Evolutionary conservation across 2,797 vertebrate genomes (phyloP), one percentile per base, ranked within the genome.

Genomic region (Trematomus bernacchii): DNA sequence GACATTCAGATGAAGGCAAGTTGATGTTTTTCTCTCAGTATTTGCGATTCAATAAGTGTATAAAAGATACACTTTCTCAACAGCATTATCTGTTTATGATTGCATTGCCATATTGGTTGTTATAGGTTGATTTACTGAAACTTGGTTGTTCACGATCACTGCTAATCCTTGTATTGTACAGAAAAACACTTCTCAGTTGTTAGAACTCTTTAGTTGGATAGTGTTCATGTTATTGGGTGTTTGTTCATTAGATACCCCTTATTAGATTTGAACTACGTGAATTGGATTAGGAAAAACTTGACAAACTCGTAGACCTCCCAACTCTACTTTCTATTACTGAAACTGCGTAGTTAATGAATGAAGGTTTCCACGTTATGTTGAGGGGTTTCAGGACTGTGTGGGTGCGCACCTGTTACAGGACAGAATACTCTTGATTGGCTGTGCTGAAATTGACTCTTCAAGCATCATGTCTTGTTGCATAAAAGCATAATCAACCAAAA

Each of bases 1-100:
- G 91, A 95, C 51, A 82, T 96, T 71, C 88, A 94, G 60, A 87
- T 94, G 77, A 95, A 95, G 94, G 95, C 83, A 90, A 91, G 94
- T 85, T 23, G 13, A 50, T 33, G 19, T 37, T 18, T 65, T 1
- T 40, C 40, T 37, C 12, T 42, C 3, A 1, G 10, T 23, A 18
- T n/a, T 8, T 44, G 10, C 0, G 7, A 40, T 33, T 60, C 3
- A 23, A 14, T 4, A 33, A 43, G 23, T 4, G 3, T 11, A 6
- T 6, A 27, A 18, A 47, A 30, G 9, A 30, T 0, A 3, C 3
- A 2, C 16, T 8, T 55, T 23, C 19, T 14, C 21, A 53, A 15
- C 11, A 23, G 1, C 14, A 18, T 55, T 33, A 55, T 27, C 4
- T 30, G 52, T 30, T 14, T 14, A 30, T 54, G 33, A 37, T 37